These are phyloP conservation scores for Tauraco hartlaubi DNA, from an alignment of 2,797 vertebrate species.

Conservation along the genomic window DNA sequence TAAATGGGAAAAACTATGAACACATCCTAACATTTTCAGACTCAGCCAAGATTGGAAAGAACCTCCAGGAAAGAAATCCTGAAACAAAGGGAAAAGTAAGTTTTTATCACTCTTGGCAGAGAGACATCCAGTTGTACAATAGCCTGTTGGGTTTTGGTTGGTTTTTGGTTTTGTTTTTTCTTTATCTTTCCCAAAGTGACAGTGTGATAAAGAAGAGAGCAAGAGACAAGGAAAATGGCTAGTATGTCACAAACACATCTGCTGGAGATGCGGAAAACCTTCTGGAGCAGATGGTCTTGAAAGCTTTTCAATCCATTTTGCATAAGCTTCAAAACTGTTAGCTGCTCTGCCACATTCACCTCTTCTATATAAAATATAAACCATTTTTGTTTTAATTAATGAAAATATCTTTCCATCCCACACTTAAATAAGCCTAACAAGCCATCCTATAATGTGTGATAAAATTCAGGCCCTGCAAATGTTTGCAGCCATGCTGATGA, in stretches of 20 bases:
- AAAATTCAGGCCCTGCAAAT: not conserved
- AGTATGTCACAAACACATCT: not conserved
- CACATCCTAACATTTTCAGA: not conserved
- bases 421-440: not conserved
- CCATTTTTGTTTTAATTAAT: not conserved
- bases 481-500: conserved; percentile 12
- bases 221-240: not conserved
- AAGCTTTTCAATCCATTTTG: not conserved
- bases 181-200: not conserved
- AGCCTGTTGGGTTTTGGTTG: not conserved
- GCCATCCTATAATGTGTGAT: not conserved
- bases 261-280: not conserved
- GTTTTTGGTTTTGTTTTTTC: not conserved
- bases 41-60: not conserved
- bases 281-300: not conserved
- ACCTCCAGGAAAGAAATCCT: not conserved
- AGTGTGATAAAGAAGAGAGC: not conserved
- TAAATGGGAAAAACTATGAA: not conserved
- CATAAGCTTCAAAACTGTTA: not conserved
- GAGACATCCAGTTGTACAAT: not conserved
- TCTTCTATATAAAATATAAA: not conserved
- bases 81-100: not conserved
- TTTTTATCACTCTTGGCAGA: conserved; percentile 1
- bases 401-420: not conserved
- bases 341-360: not conserved